These are phyloP conservation scores for Hartigia nigra DNA, from an alignment of 2,888 invertebrate genomes.

Conservation along the genomic window DNA sequence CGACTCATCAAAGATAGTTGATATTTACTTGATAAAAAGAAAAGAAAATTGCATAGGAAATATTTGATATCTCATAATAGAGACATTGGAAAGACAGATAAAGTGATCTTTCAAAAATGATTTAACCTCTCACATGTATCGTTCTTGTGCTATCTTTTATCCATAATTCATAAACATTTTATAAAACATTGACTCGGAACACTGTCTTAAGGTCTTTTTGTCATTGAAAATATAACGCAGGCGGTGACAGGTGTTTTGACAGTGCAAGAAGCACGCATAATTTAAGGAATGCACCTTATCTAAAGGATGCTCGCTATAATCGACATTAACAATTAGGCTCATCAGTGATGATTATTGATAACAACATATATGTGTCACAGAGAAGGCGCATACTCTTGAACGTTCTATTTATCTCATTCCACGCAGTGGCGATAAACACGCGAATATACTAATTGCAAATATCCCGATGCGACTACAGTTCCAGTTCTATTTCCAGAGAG, in stretches of 20 bases:
- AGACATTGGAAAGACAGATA: neutral
- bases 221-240: neutral
- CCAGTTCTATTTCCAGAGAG: slow-evolving; percentile 66
- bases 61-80: neutral
- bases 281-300: neutral
- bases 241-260: neutral
- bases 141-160: neutral
- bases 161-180: neutral
- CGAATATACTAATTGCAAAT: neutral
- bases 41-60: neutral
- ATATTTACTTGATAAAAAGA: neutral
- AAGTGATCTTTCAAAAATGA: neutral
- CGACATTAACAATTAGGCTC: neutral
- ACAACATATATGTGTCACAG: neutral
- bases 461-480: slow-evolving; percentile 50
- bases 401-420: neutral
- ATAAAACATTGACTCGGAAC: neutral
- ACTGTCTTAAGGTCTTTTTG: neutral
- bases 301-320: neutral
- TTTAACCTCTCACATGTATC: neutral
- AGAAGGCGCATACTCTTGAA: neutral
- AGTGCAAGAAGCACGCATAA: neutral
- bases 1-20: neutral
- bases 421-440: neutral
- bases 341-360: neutral